Evolutionary conservation across 1,140 invertebrate species (phyloP), one percentile per base, ranked within the genome.

Genomic region (Zaprionus ornatus): DNA sequence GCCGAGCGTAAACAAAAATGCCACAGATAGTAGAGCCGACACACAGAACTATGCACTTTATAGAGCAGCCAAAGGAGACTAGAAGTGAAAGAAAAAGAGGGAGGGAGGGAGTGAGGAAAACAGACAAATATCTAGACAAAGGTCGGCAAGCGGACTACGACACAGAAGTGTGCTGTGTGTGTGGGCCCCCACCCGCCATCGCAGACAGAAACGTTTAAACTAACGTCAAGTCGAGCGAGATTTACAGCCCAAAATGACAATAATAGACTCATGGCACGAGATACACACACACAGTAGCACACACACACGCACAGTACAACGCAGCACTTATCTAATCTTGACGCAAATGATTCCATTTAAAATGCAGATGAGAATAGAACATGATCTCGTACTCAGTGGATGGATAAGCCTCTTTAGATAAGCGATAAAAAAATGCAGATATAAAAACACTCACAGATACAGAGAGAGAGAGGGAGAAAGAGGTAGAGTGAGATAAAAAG

Each of bases 1-100:
- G 25, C 45, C 17, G 65, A 74, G 73, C 40, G 72, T 69, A 86
- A 88, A 80, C 84, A 88, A 86, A 88, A 86, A 87, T 87, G 55
- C 54, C 45, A 67, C 69, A 77, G 82, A 86, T 86, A 86, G 64
- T 64, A 40, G 40, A 74, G 4, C 13, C 29, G 23, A 37, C 32
- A 64, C 32, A 57, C 56, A 63, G 12, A 71, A 65, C 37, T 56
- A 65, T 64, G 42, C 32, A 70, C 15, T 70, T 42, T 50, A 50
- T 63, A 45, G 29, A 23, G 19, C 35, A 50, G 19, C 4, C 9
- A 19, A 48, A 10, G 27, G 50, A 15, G 25, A 27, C 15, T 15
- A 45, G 42, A 1, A 6, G 4, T 45, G 45, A 23, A 27, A 5
- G 13, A 32, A 17, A 62, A 9, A 48, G 19, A 48, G 9, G 10